These are phyloP conservation scores for Caenorhabditis japonica DNA, from an alignment of 2,888 invertebrate genomes.

Conservation along the genomic window DNA sequence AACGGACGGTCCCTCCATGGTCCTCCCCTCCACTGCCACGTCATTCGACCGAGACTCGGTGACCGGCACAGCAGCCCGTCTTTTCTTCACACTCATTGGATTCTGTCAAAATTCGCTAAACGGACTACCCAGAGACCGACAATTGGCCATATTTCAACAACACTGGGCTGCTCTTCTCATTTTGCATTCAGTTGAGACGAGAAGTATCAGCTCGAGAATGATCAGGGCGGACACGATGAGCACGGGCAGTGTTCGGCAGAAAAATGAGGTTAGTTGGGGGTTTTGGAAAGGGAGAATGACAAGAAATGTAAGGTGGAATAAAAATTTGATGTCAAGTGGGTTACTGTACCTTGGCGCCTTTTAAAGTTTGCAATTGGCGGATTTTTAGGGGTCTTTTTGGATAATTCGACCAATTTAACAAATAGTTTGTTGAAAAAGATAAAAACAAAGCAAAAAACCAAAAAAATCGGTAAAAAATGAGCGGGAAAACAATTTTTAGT, in stretches of 20 bases:
- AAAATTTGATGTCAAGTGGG: too few relatives aligned
- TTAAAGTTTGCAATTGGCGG: too few relatives aligned
- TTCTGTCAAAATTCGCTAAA: constrained; percentile 52
- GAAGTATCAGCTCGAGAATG: constrained; percentile 46
- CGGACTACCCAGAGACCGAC: constrained; percentile 41
- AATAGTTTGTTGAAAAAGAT: too few relatives aligned
- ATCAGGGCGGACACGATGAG: constrained; percentile 9
- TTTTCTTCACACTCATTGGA: constrained; percentile 59
- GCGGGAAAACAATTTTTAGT: too few relatives aligned
- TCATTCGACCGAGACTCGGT: constrained; percentile 31
- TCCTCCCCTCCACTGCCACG: constrained; percentile 2
- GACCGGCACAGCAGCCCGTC: constrained; percentile 52
- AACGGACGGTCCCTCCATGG: too few relatives aligned
- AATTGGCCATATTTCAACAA: constrained; percentile 53
- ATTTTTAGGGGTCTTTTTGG: too few relatives aligned
- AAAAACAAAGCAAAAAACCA: too few relatives aligned
- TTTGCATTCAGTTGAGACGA: constrained; percentile 40
- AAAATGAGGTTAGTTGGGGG: constrained; percentile 31
- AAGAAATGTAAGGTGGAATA: too few relatives aligned
- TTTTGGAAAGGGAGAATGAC: not conserved
- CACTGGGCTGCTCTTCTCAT: constrained; percentile 55
- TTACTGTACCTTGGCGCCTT: too few relatives aligned
- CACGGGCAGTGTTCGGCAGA: constrained; percentile 23
- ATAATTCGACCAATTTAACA: too few relatives aligned
- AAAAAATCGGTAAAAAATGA: too few relatives aligned